Evolutionary conservation across 2,113 vertebrate species (phyloP), one percentile per base, ranked within the genome.

Genomic region (Pseudorasbora parva): DNA sequence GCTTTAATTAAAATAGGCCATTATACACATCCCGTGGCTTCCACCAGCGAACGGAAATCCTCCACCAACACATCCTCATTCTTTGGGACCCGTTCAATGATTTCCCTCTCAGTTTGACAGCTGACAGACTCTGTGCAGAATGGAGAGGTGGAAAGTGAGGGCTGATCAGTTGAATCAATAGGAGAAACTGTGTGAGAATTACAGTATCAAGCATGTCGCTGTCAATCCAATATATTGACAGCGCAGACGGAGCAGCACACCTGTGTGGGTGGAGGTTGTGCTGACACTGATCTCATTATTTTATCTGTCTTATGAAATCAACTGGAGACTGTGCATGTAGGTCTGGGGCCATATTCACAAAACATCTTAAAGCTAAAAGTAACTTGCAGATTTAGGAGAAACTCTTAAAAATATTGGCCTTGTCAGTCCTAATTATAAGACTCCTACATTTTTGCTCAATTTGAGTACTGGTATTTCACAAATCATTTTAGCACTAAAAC

Each of bases 151-250:
- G 43, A 64, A 79, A 79, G 59, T 30, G 43, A 79, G 9, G 41
- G 59, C 59, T 47, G 43, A 79, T 49, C 77, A 79, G 78, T 14
- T 79, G 43, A 79, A 66, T 79, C 59, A 79, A 66, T 66, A 51
- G 41, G 5, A 79, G 60, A 78, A 78, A 45, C 3, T 23, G 51
- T 78, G 54, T 78, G 56, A 27, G 76, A 78, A 78, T 78, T 78
- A 62, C 41, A 78, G 37, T 78, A 78, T 78, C 56, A 78, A 78
- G 56, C 56, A 27, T 60, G 27, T 62, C 4, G 2, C 56, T 78
- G 76, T 45, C 76, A 78, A 60, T 78, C 56, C n/a, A 78, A 78
- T 78, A 45, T 62, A 78, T 62, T 78, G 76, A 78, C 56, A n/a
- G 56, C 27, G 76, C 56, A 27, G 37, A 27, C 76, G n/a, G 76